Evolutionary conservation across 2,113 vertebrate species (phyloP), one percentile per base, ranked within the genome.

Genomic region (Tyrannus savana): DNA sequence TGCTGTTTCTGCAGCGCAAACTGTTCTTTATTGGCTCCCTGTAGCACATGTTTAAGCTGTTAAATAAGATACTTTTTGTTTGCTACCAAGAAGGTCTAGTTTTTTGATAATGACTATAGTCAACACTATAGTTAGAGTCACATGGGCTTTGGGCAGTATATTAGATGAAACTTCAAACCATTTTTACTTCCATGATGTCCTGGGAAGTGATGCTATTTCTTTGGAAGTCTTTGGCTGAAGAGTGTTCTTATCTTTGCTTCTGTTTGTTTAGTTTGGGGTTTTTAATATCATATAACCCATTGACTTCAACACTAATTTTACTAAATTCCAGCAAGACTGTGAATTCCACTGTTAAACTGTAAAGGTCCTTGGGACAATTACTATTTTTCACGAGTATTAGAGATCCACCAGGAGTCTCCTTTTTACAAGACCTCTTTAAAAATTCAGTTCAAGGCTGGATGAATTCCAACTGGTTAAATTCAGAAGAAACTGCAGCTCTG

Each of bases 401-500:
- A 46, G 21, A 56, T 39, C 2, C 39, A 86, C 67, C 42, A 95
- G 89, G 14, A 89, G 4, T 25, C 46, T 87, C 68, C 58, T 82
- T 58, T 90, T 88, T 86, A 93, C 47, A 95, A 84, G 79, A 91
- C 60, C 83, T 83, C 10, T 50, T 86, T 66, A 81, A 95, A 89
- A 93, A 63, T 19, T 41, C n/a, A 53, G 14, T 52, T 95, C 55
- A 90, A 73, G 82, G 24, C 30, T 96, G 76, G 62, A 94, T 85
- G 59, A 56, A 89, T 84, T 95, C 89, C 94, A 97, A 10, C 59
- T 92, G 46, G 62, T 89, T 96, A 97, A 96, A 93, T 72, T 96
- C 79, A 95, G 75, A 89, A 87, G 72, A 69, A 97, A 85, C 33
- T 86, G 31, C 87, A 81, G 21, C 6, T 58, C 49, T 31, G 42